Base-by-base conservation (phyloP, 2,797 vertebrate species). In the Saxicola maurus region DNA sequence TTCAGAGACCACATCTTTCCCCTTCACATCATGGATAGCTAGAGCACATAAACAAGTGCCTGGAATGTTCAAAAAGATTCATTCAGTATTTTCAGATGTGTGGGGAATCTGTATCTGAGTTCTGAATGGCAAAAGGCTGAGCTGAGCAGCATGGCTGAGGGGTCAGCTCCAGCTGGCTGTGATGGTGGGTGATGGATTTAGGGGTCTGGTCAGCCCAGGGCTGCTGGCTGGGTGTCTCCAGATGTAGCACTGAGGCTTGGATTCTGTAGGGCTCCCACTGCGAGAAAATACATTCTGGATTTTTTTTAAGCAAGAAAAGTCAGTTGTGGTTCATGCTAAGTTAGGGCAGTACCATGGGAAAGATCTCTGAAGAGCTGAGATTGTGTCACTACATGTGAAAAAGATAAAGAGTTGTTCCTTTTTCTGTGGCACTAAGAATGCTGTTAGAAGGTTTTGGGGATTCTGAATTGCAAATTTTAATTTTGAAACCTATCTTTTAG, bases 301-400 rank as follows among this genome's bases (percentile, higher is more conserved):
- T 76, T 65, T 87, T 86, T 92, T 89, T 49, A 46, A 66, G 49
- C 33, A 56, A 69, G 46, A 69, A 33, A 84, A 88, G 67, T 89
- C 77, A 53, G 14, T 64, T 73, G 56, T 64, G 60, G 83, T 84
- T 90, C 83, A 60, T 64, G 67, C 31, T 87, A 31, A 82, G 24
- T 91, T 73, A 66, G 55, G 86, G 60, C 38, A 87, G 27, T 56
- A 48, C 56, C 83, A 85, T 82, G 90, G 86, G 92, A 93, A 93
- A 93, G 27, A 76, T 61, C 56, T 92, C 38, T 57, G 68, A 62
- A 55, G 57, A 86, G 75, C 38, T 79, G 81, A 69, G 30, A 27
- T 45, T 61, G 2, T 87, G 71, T 49, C 65, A 42, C 46, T 60
- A 12, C 15, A 60, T 42, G 35, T 20, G 17, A 60, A 78, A 86